These are phyloP conservation scores for Ramphastos sulfuratus DNA, from an alignment of 2,113 vertebrate species.

Conservation along the genomic window DNA sequence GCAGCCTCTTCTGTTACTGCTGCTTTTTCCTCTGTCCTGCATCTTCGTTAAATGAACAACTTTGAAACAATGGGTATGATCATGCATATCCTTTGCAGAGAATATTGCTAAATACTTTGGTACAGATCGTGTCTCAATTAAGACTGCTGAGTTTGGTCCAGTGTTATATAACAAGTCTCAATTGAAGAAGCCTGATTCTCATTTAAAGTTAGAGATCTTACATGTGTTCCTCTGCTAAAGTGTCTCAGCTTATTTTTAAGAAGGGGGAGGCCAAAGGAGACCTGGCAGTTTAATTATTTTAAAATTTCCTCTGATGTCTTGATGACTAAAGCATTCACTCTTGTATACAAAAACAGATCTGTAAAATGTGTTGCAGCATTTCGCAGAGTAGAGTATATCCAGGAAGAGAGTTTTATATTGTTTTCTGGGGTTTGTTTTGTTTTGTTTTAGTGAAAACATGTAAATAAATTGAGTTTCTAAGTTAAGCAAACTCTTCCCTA, in stretches of 20 bases:
- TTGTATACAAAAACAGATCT: background rate
- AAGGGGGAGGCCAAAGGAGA: background rate
- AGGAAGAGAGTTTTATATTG: background rate
- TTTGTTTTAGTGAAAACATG: constrained; percentile 41
- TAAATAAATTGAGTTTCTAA: constrained; percentile 73
- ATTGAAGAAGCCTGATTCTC: background rate
- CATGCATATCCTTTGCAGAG: background rate
- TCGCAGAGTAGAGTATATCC: background rate
- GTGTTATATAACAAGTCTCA: background rate
- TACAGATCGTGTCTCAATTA: background rate
- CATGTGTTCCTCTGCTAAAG: background rate
- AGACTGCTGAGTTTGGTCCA: background rate
- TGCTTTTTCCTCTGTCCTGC: background rate
- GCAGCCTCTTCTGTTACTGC: background rate
- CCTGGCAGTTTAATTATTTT: background rate
- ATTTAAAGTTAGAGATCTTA: background rate
- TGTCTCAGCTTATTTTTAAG: background rate
- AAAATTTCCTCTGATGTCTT: background rate
- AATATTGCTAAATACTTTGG: background rate
- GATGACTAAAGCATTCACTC: background rate
- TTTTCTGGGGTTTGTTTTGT: background rate
- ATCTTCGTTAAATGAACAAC: background rate
- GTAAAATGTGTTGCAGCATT: constrained; percentile 11
- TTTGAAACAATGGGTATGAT: background rate
- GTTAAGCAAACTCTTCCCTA: constrained; percentile 15